Base-by-base conservation (phyloP, 2,888 invertebrate species). In the Anoncus sp. region DNA sequence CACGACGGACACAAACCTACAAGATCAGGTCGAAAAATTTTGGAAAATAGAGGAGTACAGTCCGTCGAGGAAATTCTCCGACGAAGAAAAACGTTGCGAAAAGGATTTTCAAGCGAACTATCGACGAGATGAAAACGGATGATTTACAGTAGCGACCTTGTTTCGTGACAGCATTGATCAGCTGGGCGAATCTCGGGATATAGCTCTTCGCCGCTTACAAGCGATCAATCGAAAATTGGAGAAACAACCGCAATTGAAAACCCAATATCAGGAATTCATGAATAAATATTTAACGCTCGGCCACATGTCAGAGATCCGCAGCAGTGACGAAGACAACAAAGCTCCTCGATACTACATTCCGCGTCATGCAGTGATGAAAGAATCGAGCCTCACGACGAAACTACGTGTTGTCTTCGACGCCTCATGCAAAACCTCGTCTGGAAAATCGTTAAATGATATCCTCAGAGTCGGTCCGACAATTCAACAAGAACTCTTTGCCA, bases 391-490 rank as follows among this genome's bases (percentile, higher is more conserved):
- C 9, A 76, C 84, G 0, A 84, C 81, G 5, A 86, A 83, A 62
- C 9, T 84, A 12, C 76, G 85, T 0, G 79, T 83, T 0, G 84
- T 84, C 6, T 85, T 85, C 47, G 81, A 84, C 62, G 84, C 79
- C 1, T 84, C 83, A 4, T 77, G 75, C 1, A 57, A 78, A 22
- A 53, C 81, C 1, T 62, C 69, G 4, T 67, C 71, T 10, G 76
- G 70, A 38, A 53, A 66, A 45, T 79, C 82, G 10, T n/a, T 73
- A 59, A 53, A 85, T 80, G 65, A 82, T 75, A 55, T 45, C 12
- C 66, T 85, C 14, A 74, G 80, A 35, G 59, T 75, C 6, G 85
- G 84, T 12, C 82, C 84, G 3, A 81, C 65, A 14, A 66, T 86
- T 4, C 85, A 84, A 79, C 38, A 80, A 3, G 84, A 84, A 22